phyloP scores from a whole-genome alignment of 2,797 vertebrate genomes.

The Periophthalmus magnuspinnatus region DNA sequence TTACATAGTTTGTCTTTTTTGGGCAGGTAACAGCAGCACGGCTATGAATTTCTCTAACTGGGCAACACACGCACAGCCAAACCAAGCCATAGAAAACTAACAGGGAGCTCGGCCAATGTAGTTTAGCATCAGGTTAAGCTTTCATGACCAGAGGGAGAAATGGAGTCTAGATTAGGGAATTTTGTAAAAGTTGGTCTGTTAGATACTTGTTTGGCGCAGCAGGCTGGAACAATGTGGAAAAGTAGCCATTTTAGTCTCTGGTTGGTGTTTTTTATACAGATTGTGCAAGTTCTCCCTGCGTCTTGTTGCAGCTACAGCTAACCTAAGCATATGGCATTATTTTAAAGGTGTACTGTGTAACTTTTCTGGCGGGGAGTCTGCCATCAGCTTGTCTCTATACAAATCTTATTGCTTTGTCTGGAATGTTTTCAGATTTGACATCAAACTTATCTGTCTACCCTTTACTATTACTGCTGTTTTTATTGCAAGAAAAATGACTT shows the following conservation, averaged over 20 bases:
- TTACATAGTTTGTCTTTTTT: slow-evolving; percentile 30
- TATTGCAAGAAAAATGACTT: too few relatives aligned
- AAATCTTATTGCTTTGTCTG: too few relatives aligned
- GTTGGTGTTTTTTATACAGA: too few relatives aligned
- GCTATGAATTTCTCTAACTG: slow-evolving; percentile 77
- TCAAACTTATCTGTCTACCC: too few relatives aligned
- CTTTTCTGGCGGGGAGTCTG: too few relatives aligned
- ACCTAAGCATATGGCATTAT: too few relatives aligned
- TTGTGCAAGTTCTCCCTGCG: too few relatives aligned
- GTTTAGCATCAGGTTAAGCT: slow-evolving; percentile 64
- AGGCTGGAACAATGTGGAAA: background rate
- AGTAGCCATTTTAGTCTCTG: background rate
- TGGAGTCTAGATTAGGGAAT: slow-evolving; percentile 45
- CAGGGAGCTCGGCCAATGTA: slow-evolving; percentile 25
- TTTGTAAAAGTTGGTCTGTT: background rate
- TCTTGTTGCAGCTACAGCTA: too few relatives aligned
- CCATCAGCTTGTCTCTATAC: too few relatives aligned
- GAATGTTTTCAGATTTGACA: too few relatives aligned
- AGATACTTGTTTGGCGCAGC: background rate
- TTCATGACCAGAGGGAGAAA: slow-evolving; percentile 75
- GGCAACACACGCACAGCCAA: slow-evolving; percentile 56
- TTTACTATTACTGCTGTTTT: too few relatives aligned
- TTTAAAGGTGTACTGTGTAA: too few relatives aligned
- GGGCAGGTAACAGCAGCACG: slow-evolving; percentile 56
- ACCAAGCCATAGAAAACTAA: slow-evolving; percentile 45